phyloP scores from a whole-genome alignment of 2,113 vertebrate genomes.

The Bolborhynchus lineola region DNA sequence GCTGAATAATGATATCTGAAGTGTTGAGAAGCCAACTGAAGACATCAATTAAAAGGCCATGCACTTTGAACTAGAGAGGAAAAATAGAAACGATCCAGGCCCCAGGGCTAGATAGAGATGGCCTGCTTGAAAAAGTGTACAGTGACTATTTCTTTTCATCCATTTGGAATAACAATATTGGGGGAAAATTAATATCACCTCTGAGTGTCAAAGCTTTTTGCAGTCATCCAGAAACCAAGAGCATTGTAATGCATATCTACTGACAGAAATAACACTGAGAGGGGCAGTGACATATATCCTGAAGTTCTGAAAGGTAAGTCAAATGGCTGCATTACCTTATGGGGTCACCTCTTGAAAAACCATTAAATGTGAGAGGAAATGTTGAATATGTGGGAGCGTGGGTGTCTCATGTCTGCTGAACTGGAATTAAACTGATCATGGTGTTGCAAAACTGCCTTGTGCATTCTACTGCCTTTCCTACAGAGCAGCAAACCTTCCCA shows the following conservation, averaged over 20 bases:
- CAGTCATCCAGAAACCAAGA: background rate
- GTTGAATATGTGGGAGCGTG: rapidly evolving
- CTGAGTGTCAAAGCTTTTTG: background rate
- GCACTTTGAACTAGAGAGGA: background rate
- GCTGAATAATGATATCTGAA: background rate
- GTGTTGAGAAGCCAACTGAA: background rate
- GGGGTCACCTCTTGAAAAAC: background rate
- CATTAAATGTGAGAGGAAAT: background rate
- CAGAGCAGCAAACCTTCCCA: background rate
- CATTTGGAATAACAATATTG: background rate
- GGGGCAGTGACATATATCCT: background rate
- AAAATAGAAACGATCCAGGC: background rate
- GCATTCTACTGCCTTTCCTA: background rate
- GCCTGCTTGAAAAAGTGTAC: background rate
- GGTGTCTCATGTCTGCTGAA: background rate
- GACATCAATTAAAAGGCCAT: background rate
- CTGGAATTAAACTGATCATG: background rate
- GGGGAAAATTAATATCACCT: background rate
- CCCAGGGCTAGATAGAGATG: background rate
- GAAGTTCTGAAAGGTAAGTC: background rate
- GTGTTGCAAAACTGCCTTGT: background rate
- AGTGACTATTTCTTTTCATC: background rate
- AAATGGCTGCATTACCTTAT: background rate
- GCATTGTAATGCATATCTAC: background rate
- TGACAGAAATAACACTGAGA: background rate